A percentile compares a stretch with the other conserved stretches of the same genome.
These are phyloP conservation scores for Oenanthe melanoleuca DNA, from an alignment of 2,113 vertebrate genomes.

Conservation along the genomic window DNA sequence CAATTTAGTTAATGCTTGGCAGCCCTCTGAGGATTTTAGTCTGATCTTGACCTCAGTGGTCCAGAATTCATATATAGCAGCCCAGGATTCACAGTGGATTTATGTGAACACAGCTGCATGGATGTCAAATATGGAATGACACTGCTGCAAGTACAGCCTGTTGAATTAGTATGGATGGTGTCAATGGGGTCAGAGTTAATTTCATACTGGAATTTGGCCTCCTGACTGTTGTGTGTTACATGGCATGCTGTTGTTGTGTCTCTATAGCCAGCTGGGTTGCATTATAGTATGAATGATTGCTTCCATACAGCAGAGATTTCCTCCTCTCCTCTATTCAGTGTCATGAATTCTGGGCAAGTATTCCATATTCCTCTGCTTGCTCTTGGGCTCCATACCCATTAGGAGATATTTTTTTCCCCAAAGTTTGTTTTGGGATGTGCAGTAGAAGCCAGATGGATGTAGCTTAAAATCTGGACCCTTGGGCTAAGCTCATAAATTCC, in stretches of 20 bases:
- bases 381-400: not conserved
- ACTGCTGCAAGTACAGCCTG: accelerated
- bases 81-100: not conserved
- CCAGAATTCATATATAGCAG: not conserved
- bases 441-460: not conserved
- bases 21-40: not conserved
- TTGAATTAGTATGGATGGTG: not conserved
- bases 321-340: not conserved
- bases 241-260: not conserved
- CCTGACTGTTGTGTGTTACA: not conserved
- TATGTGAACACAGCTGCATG: not conserved
- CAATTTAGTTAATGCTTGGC: not conserved
- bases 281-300: not conserved
- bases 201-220: not conserved
- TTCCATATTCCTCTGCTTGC: not conserved
- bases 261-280: not conserved
- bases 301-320: not conserved
- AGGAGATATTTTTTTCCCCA: not conserved
- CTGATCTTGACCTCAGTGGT: not conserved
- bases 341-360: not conserved
- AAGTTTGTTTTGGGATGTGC: not conserved
- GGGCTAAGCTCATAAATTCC: not conserved
- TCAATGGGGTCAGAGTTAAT: not conserved
- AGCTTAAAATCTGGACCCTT: not conserved
- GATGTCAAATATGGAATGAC: not conserved